Percentiles rank a stretch among this genome's conserved stretches.
Conservation (phyloP, 2,888 invertebrate species). For the Antheraea yamamai region DNA sequence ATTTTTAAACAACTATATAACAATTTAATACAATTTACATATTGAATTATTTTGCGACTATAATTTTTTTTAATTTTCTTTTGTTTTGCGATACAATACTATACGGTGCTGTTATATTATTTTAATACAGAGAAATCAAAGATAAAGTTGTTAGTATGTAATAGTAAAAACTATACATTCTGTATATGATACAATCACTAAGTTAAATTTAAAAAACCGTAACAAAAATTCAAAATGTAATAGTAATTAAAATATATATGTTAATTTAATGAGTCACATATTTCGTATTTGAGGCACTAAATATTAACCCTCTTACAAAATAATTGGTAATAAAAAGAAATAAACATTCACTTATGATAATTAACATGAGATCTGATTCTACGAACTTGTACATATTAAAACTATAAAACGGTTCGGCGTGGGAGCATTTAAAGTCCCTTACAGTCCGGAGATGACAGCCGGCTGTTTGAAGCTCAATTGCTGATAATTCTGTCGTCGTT, state of each 20-base stretch:
- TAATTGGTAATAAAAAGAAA: conserved; percentile 8
- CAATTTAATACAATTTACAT: background rate
- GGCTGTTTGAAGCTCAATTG: conserved; percentile 45
- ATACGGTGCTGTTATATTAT: too few relatives aligned
- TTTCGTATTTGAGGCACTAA: background rate
- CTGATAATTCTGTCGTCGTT: conserved; percentile 53
- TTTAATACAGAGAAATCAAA: background rate
- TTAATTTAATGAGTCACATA: background rate
- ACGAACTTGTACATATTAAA: conserved; percentile 23
- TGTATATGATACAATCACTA: background rate
- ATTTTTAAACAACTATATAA: too few relatives aligned
- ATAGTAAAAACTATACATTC: background rate
- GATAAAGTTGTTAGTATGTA: background rate
- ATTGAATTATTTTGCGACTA: background rate
- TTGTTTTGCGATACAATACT: too few relatives aligned
- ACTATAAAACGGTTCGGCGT: conserved; percentile 25
- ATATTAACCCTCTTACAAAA: background rate
- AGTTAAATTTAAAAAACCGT: background rate
- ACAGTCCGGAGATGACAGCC: conserved; percentile 25
- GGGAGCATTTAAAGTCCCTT: conserved; percentile 26
- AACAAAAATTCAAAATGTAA: background rate
- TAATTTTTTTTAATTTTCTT: too few relatives aligned
- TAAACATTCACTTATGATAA: conserved; percentile 17
- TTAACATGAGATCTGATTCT: conserved; percentile 18
- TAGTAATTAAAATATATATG: background rate